Evolutionary conservation across 2,113 vertebrate species (phyloP), one percentile per base, ranked within the genome.

Genomic region (Salminus brasiliensis): DNA sequence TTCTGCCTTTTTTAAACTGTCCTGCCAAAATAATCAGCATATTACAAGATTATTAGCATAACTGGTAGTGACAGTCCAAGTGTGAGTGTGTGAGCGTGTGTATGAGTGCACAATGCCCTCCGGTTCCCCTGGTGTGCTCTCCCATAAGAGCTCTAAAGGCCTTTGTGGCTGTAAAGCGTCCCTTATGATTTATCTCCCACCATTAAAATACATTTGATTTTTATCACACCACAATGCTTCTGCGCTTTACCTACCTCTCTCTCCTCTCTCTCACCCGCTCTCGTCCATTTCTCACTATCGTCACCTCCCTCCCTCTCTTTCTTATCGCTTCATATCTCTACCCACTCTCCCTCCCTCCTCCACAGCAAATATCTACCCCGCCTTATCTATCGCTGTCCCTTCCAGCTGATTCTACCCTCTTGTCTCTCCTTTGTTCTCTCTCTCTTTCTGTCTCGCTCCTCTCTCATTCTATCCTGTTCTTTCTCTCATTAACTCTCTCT

Each of bases 141-240:
- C 30, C 34, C 34, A 34, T 63, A 69, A 84, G 71, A 72, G 75
- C 34, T 78, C 66, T 60, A 59, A 36, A 66, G 57, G 27, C 66
- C 43, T 81, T 41, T 32, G 27, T 60, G 49, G 34, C 62, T 70
- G 59, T 23, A 7, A 55, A 16, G 9, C 62, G 59, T 80, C 34
- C 23, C 39, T 10, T 43, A 70, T 78, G 85, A 92, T 92, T 93
- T 90, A 92, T 91, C 83, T 81, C 55, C 62, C 70, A 72, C 85
- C 81, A 87, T 92, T 91, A 92, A 92, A 92, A 91, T 76, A 87
- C 86, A 88, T 90, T 91, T 88, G 87, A 90, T 90, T 91, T 89
- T 91, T 86, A 89, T 83, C 80, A 69, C 60, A 49, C 27, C 41
- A 47, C 39, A 41, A 39, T 57, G 52, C 65, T 52, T 71, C 66